Percentiles rank a stretch among this genome's conserved stretches.
These are phyloP conservation scores for Panthera tigris DNA, from an alignment of 2,113 vertebrate species.

Conservation along the genomic window DNA sequence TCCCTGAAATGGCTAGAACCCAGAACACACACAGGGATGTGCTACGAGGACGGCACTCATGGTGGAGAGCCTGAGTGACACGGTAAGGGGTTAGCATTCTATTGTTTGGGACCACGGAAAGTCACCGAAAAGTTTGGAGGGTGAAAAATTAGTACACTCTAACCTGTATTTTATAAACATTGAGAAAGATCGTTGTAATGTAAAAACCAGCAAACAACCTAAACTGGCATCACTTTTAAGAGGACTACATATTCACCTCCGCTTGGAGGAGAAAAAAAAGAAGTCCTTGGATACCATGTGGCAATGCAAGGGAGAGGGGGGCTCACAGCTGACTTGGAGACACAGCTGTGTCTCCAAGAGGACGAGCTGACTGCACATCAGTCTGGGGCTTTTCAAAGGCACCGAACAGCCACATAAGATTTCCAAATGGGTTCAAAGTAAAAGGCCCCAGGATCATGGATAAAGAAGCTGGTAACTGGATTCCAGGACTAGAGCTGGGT, in stretches of 20 bases:
- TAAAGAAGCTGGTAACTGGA: not conserved
- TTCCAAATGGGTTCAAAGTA: not conserved
- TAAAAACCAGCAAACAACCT: not conserved
- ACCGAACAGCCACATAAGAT: not conserved
- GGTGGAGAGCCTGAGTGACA: not conserved
- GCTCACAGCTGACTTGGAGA: too few species aligned
- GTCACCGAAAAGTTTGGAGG: not conserved
- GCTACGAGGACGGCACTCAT: fast-evolving
- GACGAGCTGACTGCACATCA: not conserved
- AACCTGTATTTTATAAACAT: not conserved
- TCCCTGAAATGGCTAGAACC: not conserved
- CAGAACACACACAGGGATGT: fast-evolving
- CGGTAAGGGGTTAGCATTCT: not conserved
- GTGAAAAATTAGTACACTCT: not conserved
- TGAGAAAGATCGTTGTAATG: not conserved
- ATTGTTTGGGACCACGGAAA: not conserved
- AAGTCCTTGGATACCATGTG: not conserved
- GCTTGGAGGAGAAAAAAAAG: not conserved
- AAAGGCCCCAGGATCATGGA: not conserved
- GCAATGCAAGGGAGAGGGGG: not conserved
- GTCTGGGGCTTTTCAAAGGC: not conserved
- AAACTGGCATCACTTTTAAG: not conserved
- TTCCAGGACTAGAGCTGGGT: not conserved
- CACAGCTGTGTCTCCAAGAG: not conserved
- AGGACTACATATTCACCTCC: not conserved